phyloP scores from a whole-genome alignment of 2,113 vertebrate species.

The Xiphophorus hellerii region DNA sequence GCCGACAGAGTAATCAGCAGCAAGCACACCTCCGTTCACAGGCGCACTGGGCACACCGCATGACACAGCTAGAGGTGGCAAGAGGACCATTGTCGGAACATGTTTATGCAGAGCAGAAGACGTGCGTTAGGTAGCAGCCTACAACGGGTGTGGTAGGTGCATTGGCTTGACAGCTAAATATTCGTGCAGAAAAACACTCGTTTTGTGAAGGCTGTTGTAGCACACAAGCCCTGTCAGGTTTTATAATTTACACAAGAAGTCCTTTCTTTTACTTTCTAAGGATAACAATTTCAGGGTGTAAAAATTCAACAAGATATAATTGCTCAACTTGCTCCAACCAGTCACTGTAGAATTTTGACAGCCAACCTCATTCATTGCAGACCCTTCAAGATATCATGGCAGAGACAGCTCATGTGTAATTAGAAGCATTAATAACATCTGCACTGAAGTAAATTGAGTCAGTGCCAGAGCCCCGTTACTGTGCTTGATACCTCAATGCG shows the following conservation, averaged over 20 bases:
- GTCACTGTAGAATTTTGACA: background rate
- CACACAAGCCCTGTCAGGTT: background rate
- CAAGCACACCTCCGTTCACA: slow-evolving; percentile 90
- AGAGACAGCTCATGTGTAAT: slow-evolving; percentile 19
- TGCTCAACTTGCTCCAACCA: background rate
- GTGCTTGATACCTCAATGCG: background rate
- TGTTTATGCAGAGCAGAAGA: slow-evolving; percentile 30
- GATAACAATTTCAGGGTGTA: background rate
- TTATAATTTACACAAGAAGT: background rate
- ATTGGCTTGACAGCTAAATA: background rate
- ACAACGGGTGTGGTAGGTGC: slow-evolving; percentile 6
- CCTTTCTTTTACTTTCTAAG: slow-evolving; percentile 15
- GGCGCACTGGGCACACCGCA: slow-evolving; percentile 93
- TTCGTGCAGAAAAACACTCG: background rate
- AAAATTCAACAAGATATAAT: slow-evolving; percentile 22
- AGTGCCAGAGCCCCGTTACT: background rate
- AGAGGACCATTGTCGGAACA: slow-evolving; percentile 35
- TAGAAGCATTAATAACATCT: slow-evolving; percentile 10
- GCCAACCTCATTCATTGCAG: background rate
- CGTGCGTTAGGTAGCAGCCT: slow-evolving; percentile 4
- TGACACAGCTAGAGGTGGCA: slow-evolving; percentile 87
- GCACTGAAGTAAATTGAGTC: slow-evolving; percentile 1
- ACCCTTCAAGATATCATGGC: slow-evolving; percentile 13
- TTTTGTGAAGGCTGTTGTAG: background rate
- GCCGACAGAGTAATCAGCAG: slow-evolving; percentile 93